phyloP scores from a whole-genome alignment of 2,113 vertebrate genomes.

The Toxostoma redivivum region DNA sequence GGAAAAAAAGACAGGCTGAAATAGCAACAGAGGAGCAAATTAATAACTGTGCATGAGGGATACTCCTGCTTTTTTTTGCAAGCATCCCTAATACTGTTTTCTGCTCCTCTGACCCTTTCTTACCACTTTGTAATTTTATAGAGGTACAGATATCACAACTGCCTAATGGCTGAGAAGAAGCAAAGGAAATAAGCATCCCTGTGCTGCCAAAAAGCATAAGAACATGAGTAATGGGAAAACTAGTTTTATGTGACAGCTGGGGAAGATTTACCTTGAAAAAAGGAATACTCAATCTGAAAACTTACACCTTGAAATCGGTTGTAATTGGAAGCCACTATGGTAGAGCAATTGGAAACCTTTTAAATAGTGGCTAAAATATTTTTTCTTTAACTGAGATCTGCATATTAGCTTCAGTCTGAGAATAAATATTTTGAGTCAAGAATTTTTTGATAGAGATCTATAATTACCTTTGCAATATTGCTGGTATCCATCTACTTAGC shows the following conservation, averaged over 20 bases:
- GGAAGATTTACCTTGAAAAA: not conserved
- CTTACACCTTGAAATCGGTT: not conserved
- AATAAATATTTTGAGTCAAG: conserved; percentile 10
- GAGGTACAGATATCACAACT: not conserved
- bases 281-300: not conserved
- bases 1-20: not conserved
- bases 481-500: conserved; percentile 25
- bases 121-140: not conserved
- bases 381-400: not conserved
- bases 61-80: not conserved
- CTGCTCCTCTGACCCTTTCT: not conserved
- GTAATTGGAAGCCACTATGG: not conserved
- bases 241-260: not conserved
- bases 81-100: not conserved
- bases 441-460: conserved; percentile 27
- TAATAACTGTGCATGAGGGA: not conserved
- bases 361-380: not conserved
- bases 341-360: not conserved
- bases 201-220: not conserved
- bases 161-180: not conserved
- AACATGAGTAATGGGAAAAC: conserved; percentile 3
- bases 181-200: not conserved
- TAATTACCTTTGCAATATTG: conserved; percentile 36
- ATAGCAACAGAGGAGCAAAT: not conserved
- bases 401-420: not conserved